phyloP scores from a whole-genome alignment of 2,888 invertebrate species.

The Zygaena filipendulae region DNA sequence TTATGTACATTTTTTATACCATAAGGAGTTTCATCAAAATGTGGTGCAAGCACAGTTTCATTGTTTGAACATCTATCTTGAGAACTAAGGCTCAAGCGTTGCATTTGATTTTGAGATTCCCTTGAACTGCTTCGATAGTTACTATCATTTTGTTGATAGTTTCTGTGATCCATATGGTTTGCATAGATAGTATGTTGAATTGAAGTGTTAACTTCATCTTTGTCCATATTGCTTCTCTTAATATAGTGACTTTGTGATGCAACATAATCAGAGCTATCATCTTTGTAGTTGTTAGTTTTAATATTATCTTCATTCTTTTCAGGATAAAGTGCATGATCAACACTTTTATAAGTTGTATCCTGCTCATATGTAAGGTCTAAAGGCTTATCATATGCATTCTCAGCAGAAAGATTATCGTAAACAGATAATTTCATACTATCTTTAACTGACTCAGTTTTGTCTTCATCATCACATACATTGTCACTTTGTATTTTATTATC shows the following conservation, averaged over 20 bases:
- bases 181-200: constrained; percentile 35
- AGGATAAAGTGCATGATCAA: constrained; percentile 58
- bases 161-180: constrained; percentile 36
- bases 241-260: constrained; percentile 34
- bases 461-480: constrained; percentile 23
- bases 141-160: constrained; percentile 37
- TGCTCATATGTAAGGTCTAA: constrained; percentile 54
- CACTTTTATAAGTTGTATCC: constrained; percentile 61
- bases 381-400: constrained; percentile 61
- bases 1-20: constrained; percentile 35
- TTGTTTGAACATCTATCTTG: constrained; percentile 47
- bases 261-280: constrained; percentile 35
- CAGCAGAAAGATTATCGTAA: constrained; percentile 53
- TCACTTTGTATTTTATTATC: constrained; percentile 49
- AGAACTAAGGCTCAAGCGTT: constrained; percentile 49
- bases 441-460: constrained; percentile 27
- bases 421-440: constrained; percentile 49
- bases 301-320: constrained; percentile 46
- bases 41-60: constrained; percentile 39
- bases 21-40: constrained; percentile 41
- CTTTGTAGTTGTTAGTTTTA: constrained; percentile 35
- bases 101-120: constrained; percentile 40
- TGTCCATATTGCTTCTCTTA: constrained; percentile 40
- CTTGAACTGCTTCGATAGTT: constrained; percentile 40
- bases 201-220: constrained; percentile 37